These are phyloP conservation scores for Uloborus plumipes DNA, from an alignment of 2,888 invertebrate genomes.

Conservation along the genomic window DNA sequence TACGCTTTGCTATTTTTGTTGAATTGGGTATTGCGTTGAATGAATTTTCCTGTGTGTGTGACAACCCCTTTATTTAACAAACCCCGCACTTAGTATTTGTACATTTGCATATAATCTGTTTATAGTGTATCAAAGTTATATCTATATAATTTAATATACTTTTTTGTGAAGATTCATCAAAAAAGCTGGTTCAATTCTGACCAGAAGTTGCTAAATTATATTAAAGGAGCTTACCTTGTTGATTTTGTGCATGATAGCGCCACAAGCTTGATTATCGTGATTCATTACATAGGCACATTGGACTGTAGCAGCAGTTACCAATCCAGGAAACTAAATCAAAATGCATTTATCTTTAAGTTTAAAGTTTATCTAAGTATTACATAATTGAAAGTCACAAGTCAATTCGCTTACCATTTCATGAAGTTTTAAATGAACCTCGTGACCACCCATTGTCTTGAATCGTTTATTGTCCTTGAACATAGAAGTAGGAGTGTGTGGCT, in stretches of 20 bases:
- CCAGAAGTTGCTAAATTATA: too few species aligned
- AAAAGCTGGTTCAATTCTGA: too few species aligned
- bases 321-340: conserved; percentile 72
- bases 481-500: conserved; percentile 17
- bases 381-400: too few species aligned
- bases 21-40: too few species aligned
- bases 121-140: too few species aligned
- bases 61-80: too few species aligned
- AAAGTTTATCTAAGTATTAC: background rate
- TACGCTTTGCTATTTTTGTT: too few species aligned
- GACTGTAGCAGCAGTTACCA: conserved; percentile 76
- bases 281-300: conserved; percentile 79
- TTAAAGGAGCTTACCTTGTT: conserved; percentile 71
- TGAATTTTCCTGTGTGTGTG: too few species aligned
- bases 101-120: too few species aligned
- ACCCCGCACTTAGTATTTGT: too few species aligned
- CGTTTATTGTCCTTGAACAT: conserved; percentile 69
- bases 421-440: conserved; percentile 32
- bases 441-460: conserved; percentile 27
- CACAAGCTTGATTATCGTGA: conserved; percentile 78
- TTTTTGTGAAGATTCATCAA: background rate
- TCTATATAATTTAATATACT: background rate
- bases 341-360: too few species aligned
- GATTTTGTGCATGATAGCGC: conserved; percentile 79
- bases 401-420: conserved; percentile 44